Conservation (phyloP, 2,888 invertebrate genomes). For the Drosophila algonquin region DNA sequence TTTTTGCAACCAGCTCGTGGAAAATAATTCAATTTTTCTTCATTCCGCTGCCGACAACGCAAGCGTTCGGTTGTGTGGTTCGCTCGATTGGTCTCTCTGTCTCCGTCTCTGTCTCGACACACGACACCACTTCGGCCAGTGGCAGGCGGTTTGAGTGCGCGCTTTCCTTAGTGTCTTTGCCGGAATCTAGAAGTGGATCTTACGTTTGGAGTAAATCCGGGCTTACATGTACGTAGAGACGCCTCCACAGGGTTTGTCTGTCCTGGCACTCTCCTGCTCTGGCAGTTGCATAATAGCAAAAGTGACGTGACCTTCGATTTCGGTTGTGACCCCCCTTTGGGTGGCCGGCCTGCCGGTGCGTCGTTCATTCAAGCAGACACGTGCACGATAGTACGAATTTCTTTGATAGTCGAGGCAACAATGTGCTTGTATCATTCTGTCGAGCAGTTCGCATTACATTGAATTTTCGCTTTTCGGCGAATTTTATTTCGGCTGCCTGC, state of each 20-base stretch:
- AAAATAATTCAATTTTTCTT: slow-evolving; percentile 78
- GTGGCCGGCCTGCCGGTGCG: slow-evolving; percentile 11
- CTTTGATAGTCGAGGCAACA: slow-evolving; percentile 31
- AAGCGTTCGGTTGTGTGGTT: slow-evolving; percentile 67
- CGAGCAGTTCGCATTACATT: slow-evolving; percentile 29
- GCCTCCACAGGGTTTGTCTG: not conserved
- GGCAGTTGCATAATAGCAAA: slow-evolving; percentile 31
- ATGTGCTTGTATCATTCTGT: slow-evolving; percentile 9
- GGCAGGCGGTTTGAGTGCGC: slow-evolving; percentile 19
- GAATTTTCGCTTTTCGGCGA: slow-evolving; percentile 30
- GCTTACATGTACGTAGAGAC: slow-evolving; percentile 35
- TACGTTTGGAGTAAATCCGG: slow-evolving; percentile 22
- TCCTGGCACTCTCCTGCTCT: not conserved
- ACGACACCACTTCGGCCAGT: slow-evolving; percentile 9
- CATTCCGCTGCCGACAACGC: slow-evolving; percentile 76
- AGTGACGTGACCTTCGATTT: slow-evolving; percentile 42
- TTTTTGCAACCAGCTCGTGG: slow-evolving; percentile 57
- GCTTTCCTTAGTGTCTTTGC: slow-evolving; percentile 10
- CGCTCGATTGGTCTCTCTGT: slow-evolving; percentile 18
- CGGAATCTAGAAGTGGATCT: slow-evolving; percentile 35
- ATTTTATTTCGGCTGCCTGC: slow-evolving; percentile 9
- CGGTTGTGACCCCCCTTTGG: slow-evolving; percentile 38
- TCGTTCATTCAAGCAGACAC: slow-evolving; percentile 27
- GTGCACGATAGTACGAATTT: slow-evolving; percentile 42
- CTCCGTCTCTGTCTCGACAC: slow-evolving; percentile 2